Evolutionary conservation across 2,113 vertebrate species (phyloP), one percentile per base, ranked within the genome.

Genomic region (Phrynosoma blainvillii): DNA sequence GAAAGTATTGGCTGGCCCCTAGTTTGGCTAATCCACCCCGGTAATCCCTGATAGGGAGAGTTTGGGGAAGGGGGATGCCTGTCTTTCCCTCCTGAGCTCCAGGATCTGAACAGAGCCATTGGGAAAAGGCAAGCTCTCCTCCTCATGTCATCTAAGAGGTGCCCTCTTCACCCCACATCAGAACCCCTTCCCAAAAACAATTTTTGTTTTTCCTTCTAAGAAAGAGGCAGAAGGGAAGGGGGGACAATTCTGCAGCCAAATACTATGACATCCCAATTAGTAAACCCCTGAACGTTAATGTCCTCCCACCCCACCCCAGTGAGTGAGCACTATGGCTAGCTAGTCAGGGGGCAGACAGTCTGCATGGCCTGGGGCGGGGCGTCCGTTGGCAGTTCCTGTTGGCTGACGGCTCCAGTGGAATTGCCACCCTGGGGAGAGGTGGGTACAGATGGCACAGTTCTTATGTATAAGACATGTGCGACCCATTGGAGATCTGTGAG

Each of bases 401-500:
- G 96, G 97, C 96, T 96, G 96, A 96, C 94, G 96, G 97, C 95
- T 96, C 96, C 96, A 95, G 96, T 93, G 93, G 96, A 97, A 96
- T 96, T 96, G 96, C 96, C 96, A 96, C 95, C 96, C 93, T 96
- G 94, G 95, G 95, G 95, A 52, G 54, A 52, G 78, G 52, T 16
- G 52, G 30, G 54, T 20, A 56, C 27, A 30, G 52, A 59, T 25
- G 54, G 96, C 96, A 95, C 7, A 6, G 25, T 5, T 36, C 68
- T 96, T 99, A 99, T 97, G 98, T 99, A 93, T 98, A 99, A 97
- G 99, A 99, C 97, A 99, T 97, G 95, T 99, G 98, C 94, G 99
- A 99, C 97, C 99, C 99, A 95, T 99, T 99, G 96, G 99, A 99
- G 97, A 99, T 99, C 92, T 99, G 99, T 96, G 99, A 99, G 95